Base-by-base conservation (phyloP, 2,888 invertebrate species). In the Boloria euphrosyne region DNA sequence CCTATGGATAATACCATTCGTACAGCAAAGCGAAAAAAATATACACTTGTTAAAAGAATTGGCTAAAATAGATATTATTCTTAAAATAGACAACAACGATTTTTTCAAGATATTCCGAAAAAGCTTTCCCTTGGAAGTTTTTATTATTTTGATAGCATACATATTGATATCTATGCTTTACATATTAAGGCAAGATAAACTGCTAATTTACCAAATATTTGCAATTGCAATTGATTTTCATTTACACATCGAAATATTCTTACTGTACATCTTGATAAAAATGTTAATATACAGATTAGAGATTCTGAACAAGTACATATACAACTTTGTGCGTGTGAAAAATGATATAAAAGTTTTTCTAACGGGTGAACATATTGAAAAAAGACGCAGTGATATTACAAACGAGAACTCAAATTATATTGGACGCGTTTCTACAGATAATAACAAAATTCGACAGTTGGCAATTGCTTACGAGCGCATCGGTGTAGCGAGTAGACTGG, bases 401-500 rank as follows among this genome's bases (percentile, higher is more conserved):
- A n/a, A 57, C 14, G 10, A 22, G 10, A 46, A 22, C 13, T n/a
- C 27, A 22, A 27, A 46, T 57, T 46, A 46, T 46, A 57, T 22
- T n/a, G 46, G 44, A 57, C 18, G 16, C 46, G n/a, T 46, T n/a
- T 57, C 46, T n/a, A 1, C 4, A 7, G 46, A 57, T n/a, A 57
- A 57, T 46, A 57, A 57, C 5, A 57, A 22, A 46, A 13, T 57
- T n/a, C 57, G 27, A 4, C 57, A 46, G 13, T 57, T 57, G 22
- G 74, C 78, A 4, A 74, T 66, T 50, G 79, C 78, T 27, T 70
- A 66, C 49, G 52, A 53, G n/a, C 31, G 17, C 27, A 61, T 69
- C 18, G 68, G 71, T 16, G 80, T 80, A 27, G 75, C 78, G 18
- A 80, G 80, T 67, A 62, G 44, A 13, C 69, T 81, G 60, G 76